phyloP scores from a whole-genome alignment of 2,888 invertebrate species.

The Epiperipatus broadwayi region DNA sequence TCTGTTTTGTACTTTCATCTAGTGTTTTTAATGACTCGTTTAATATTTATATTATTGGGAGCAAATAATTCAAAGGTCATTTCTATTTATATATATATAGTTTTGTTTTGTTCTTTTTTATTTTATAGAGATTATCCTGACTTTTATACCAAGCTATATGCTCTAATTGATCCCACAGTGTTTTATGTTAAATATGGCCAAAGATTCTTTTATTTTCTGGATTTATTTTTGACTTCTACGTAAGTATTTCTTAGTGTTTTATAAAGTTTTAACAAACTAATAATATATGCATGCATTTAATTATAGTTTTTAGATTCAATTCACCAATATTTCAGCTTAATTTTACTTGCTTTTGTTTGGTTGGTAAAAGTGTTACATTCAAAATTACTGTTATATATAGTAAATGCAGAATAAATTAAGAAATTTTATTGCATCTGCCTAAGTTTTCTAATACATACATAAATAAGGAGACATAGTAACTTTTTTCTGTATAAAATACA shows the following conservation, averaged over 20 bases:
- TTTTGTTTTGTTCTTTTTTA: conserved; percentile 13
- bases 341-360: background rate
- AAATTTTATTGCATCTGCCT: no score
- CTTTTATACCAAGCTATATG: conserved; percentile 83
- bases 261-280: background rate
- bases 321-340: no score
- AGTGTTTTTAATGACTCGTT: no score
- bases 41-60: background rate
- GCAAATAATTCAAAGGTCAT: no score
- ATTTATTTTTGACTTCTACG: conserved; percentile 79
- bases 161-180: conserved; percentile 72
- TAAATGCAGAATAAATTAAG: no score
- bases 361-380: no score
- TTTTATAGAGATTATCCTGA: conserved; percentile 62
- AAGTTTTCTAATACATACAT: no score
- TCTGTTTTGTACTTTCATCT: no score
- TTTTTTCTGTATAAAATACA: no score
- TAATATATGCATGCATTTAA: background rate
- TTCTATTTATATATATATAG: conserved; percentile 3
- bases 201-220: conserved; percentile 64
- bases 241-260: conserved; percentile 39
- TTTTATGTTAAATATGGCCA: conserved; percentile 76
- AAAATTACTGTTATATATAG: no score
- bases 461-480: no score
- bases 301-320: no score